Evolutionary conservation across 2,888 invertebrate genomes (phyloP).

Genomic region (Helicoverpa assulta): DNA sequence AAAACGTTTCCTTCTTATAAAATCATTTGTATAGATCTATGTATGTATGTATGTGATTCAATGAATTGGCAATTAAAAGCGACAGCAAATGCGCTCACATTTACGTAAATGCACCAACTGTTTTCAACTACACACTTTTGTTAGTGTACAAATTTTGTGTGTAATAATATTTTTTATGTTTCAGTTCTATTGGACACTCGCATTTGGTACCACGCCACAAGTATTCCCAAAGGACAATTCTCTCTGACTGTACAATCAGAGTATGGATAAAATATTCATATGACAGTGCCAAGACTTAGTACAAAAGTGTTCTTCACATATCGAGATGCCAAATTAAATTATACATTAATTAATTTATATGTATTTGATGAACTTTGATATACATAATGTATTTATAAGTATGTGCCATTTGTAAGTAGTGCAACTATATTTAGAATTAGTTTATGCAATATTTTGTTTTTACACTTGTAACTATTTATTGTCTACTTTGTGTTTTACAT

Average conservation of each 20-base stretch:
- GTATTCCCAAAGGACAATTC: conserved; percentile 94
- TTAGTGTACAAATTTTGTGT: not conserved
- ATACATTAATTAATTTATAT: conserved; percentile 67
- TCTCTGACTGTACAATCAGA: conserved; percentile 97
- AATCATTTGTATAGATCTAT: too few relatives aligned
- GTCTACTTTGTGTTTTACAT: conserved; percentile 45
- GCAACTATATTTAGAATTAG: conserved; percentile 77
- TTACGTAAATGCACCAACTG: too few relatives aligned
- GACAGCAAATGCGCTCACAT: too few relatives aligned
- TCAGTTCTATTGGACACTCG: conserved; percentile 96
- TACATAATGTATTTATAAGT: conserved; percentile 69
- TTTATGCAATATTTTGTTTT: conserved; percentile 69
- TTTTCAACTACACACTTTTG: too few relatives aligned
- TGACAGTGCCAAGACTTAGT: conserved; percentile 63
- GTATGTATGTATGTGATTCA: too few relatives aligned
- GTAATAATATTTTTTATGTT: conserved; percentile 63
- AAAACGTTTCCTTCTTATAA: too few relatives aligned
- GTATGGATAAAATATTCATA: conserved; percentile 92
- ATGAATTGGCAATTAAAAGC: too few relatives aligned
- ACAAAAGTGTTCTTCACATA: conserved; percentile 82
- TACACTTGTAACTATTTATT: conserved; percentile 71
- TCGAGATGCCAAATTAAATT: conserved; percentile 84
- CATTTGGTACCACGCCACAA: conserved; percentile 97
- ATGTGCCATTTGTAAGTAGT: conserved; percentile 86
- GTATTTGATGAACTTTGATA: conserved; percentile 69